Base-by-base conservation (phyloP, 2,888 invertebrate species). In the Syritta pipiens region DNA sequence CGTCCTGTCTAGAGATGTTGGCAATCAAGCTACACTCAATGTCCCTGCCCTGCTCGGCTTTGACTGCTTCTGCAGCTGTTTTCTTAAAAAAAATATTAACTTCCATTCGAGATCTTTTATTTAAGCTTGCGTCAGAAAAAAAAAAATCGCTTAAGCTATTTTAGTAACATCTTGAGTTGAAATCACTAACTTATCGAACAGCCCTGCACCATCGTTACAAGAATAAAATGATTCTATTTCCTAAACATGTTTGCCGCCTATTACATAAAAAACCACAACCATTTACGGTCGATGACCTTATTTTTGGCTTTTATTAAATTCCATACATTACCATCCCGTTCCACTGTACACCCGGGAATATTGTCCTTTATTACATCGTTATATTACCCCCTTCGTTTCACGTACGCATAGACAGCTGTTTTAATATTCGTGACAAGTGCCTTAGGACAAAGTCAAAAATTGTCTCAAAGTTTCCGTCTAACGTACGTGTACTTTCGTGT, bases 291-390 rank as follows among this genome's bases (percentile, higher is more conserved):
- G 20, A 28, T 12, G 40, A 40, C 12, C 19, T 30, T 42, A 30
- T 42, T 57, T 57, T 42, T 4, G 9, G 9, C 26, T 57, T 30
- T 57, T 57, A 57, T 57, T 57, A 57, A 42, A 42, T 40, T 57
- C 28, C 57, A 57, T 42, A 40, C 7, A 40, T 20, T 55, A 26
- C 37, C 24, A n/a, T 6, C 37, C 1, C 12, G 12, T 22, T 14
- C 37, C 22, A 53, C 24, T 24, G 3, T 12, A 12, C 2, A 22
- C 53, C 44, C 24, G 10, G 1, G 44, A 12, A 24, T 22, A 46
- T 46, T 12, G 37, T 42, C n/a, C 46, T 60, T 37, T 48, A 48
- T 19, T 37, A 48, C 12, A 19, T 19, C 37, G 46, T 32, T 46
- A 46, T 32, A 20, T 42, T 28, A 42, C 28, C 40, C 42, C 19